Base-by-base conservation (phyloP, 2,888 invertebrate species). In the Cryptocheilus praepositus region DNA sequence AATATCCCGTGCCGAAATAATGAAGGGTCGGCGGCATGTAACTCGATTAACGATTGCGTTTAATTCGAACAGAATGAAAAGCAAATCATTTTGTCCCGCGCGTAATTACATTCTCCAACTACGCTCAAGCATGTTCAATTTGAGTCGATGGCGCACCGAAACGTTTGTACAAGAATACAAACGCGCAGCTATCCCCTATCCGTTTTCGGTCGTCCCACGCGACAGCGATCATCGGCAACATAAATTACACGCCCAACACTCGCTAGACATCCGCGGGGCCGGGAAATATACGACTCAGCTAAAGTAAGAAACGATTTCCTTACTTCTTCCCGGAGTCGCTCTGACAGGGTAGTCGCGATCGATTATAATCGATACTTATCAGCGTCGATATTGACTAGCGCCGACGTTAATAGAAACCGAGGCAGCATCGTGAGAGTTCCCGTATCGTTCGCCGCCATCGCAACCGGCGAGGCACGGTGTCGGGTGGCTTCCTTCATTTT, bases 401-500 rank as follows among this genome's bases (percentile, higher is more conserved):
- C 2, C 45, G 49, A 16, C 18, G 49, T 13, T 49, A 49, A 49
- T 49, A n/a, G 49, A 49, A 49, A 49, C n/a, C n/a, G 49, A 49
- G 18, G 16, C 49, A 8, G 18, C 7, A 7, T 67, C 53, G 11
- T n/a, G n/a, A 49, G n/a, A n/a, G 16, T 18, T 16, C 16, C 49
- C 7, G 67, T 71, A 64, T 69, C 56, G 61, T 25, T 36, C 57
- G 54, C 60, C 60, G 54, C 51, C 73, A 68, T 74, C 70, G 69
- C 4, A 36, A 11, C 36, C 11, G 36, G 13, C 36, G 7, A 11
- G 36, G 36, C 3, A 49, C 63, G 57, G 55, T 65, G 67, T 68
- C 62, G 66, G 71, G 71, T 77, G 67, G 70, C 71, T 71, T 74
- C 58, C 72, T 79, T 75, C 78, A 74, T 79, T 80, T 77, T 81